Evolutionary conservation across 53 echinoderm and acorn worm species (phyloP).

Genomic region (Patiria pectinifera): DNA sequence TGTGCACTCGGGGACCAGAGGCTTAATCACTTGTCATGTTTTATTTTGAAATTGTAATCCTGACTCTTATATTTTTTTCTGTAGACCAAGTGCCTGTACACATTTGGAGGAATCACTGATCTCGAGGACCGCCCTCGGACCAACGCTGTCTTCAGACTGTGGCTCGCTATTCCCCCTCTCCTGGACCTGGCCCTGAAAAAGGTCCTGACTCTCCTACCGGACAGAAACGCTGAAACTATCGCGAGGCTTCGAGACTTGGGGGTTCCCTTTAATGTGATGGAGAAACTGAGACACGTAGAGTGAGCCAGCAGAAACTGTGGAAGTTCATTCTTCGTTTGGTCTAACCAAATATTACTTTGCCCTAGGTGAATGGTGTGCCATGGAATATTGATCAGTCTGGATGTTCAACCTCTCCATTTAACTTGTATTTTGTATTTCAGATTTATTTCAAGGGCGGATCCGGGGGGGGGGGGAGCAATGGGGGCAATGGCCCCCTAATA

Average conservation of each 20-base stretch:
- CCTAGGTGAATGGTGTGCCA: no score
- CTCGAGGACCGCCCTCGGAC: slow-evolving; percentile 70
- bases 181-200: slow-evolving; percentile 71
- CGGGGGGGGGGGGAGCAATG: no score
- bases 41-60: background rate
- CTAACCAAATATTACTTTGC: no score
- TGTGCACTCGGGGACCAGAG: no score
- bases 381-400: no score
- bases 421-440: no score
- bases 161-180: slow-evolving; percentile 76
- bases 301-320: background rate
- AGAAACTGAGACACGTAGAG: slow-evolving; percentile 64
- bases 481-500: no score
- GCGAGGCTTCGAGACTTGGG: slow-evolving; percentile 54
- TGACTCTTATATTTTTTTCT: background rate
- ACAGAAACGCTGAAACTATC: slow-evolving; percentile 29
- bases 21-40: background rate
- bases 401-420: no score
- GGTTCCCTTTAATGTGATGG: slow-evolving; percentile 59
- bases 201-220: slow-evolving; percentile 62
- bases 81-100: slow-evolving; percentile 86
- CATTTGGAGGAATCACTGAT: slow-evolving; percentile 75
- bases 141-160: slow-evolving; percentile 68
- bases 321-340: no score
- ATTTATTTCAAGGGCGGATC: no score